Base-by-base conservation (phyloP, 2,888 invertebrate genomes). In the Shargacucullia verbasci region DNA sequence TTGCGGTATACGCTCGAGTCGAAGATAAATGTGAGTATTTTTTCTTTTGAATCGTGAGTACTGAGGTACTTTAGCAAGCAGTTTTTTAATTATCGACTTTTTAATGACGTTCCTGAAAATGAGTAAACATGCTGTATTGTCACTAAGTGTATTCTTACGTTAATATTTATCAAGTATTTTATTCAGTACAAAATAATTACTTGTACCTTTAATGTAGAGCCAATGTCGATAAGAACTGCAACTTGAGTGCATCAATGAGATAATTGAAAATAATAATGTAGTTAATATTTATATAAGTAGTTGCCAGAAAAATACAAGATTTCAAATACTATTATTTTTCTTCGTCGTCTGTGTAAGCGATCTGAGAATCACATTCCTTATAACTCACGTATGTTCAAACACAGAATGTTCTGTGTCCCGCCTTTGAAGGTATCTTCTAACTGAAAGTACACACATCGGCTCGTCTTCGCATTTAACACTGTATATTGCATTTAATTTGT, bases 401-500 rank as follows among this genome's bases (percentile, higher is more conserved):
- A 20, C 20, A 52, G 54, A 55, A 58, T 58, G 35, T 69, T 59
- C 57, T 49, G 74, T 73, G 76, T 29, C 46, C 48, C n/a, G 39
- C 34, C 45, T 70, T 72, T 65, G 72, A 70, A 54, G 55, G 53
- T 47, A 31, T 58, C 48, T 58, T 75, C 86, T 90, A 90, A 90
- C 76, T 82, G 68, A 73, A 82, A 79, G 61, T 64, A 72, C 81
- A 90, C 79, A 90, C 90, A 77, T 82, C 89, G 89, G 88, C 78
- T 73, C 79, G 80, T 85, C 83, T 89, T 66, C 76, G 78, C 71
- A 78, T 80, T 90, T 89, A 88, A 86, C 86, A 78, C 84, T 80
- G 81, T 81, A 77, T 86, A 90, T 90, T 87, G 86, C 78, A 77
- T 80, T 83, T 90, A 89, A 90, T 90, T 89, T 89, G 89, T 90